Evolutionary conservation across 92 coral and sea anemone genomes (phyloP).

Genomic region (Porites lobata): DNA sequence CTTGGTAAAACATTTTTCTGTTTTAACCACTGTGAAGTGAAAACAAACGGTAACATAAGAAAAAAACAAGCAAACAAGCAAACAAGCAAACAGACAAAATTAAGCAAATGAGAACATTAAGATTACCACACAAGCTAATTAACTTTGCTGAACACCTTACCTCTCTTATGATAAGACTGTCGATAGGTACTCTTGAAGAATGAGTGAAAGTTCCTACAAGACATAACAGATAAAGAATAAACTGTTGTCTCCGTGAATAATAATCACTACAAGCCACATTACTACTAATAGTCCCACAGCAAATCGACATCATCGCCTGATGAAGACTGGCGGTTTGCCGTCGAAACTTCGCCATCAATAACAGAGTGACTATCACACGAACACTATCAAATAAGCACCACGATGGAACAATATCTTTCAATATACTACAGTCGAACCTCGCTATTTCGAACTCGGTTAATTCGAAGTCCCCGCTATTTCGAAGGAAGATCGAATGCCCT

Average conservation of each 20-base stretch:
- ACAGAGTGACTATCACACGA: too few relatives aligned
- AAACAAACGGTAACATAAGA: neutral
- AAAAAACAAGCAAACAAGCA: neutral
- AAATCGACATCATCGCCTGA: too few relatives aligned
- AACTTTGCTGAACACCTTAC: slow-evolving; percentile 34
- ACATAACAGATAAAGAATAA: neutral
- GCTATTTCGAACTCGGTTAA: too few relatives aligned
- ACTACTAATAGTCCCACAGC: too few relatives aligned
- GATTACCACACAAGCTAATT: neutral
- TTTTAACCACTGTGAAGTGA: slow-evolving; percentile 83
- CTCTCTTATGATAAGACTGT: slow-evolving; percentile 86
- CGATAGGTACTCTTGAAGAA: slow-evolving; percentile 86
- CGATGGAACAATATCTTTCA: too few relatives aligned
- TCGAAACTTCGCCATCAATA: too few relatives aligned
- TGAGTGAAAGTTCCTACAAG: slow-evolving; percentile 83
- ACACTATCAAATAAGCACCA: too few relatives aligned
- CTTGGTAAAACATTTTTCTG: slow-evolving; percentile 60
- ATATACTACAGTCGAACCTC: too few relatives aligned
- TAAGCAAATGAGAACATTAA: neutral
- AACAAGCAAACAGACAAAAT: neutral
- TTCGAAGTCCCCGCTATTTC: too few relatives aligned
- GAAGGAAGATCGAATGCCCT: too few relatives aligned
- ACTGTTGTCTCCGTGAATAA: neutral
- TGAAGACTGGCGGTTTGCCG: too few relatives aligned
- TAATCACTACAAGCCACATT: too few relatives aligned